A percentile compares a stretch with the other conserved stretches of the same genome.
Evolutionary conservation across 2,113 vertebrate genomes (phyloP).

Genomic region (Sorex araneus): DNA sequence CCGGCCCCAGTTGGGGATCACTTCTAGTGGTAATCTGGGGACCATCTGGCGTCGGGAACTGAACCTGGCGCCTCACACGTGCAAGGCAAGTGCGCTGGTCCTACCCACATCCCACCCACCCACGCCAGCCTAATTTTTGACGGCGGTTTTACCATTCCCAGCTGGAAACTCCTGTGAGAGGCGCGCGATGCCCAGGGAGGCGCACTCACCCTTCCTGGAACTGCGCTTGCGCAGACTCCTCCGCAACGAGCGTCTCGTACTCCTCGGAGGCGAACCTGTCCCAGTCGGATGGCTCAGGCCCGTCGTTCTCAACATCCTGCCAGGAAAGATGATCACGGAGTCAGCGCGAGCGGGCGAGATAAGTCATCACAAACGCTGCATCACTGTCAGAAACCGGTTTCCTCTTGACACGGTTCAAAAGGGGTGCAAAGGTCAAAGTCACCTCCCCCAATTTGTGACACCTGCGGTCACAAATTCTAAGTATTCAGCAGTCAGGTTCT

Average conservation of each 20-base stretch:
- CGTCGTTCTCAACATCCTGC: slow-evolving; percentile 95
- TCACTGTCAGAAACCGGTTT: neutral
- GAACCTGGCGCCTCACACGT: neutral
- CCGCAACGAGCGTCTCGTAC: slow-evolving; percentile 98
- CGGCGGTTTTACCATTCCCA: neutral
- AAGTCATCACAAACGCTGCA: neutral
- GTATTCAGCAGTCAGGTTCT: neutral
- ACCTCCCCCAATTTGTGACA: neutral
- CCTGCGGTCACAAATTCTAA: neutral
- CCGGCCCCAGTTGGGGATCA: too few relatives aligned
- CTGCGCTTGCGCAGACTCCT: slow-evolving; percentile 97
- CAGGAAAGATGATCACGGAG: neutral
- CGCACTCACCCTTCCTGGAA: slow-evolving; percentile 95
- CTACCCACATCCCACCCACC: too few relatives aligned
- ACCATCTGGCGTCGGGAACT: too few relatives aligned
- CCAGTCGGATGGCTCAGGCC: slow-evolving; percentile 98
- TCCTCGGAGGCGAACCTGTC: slow-evolving; percentile 98
- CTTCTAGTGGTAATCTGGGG: neutral
- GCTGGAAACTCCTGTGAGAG: neutral
- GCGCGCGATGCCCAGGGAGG: neutral
- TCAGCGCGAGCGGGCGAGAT: neutral
- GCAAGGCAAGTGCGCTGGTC: neutral
- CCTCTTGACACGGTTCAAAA: slow-evolving; percentile 6
- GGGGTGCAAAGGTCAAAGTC: neutral
- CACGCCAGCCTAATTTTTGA: slow-evolving; percentile 12